These are phyloP conservation scores for Equus quagga DNA, from an alignment of 2,113 vertebrate genomes.

Conservation along the genomic window DNA sequence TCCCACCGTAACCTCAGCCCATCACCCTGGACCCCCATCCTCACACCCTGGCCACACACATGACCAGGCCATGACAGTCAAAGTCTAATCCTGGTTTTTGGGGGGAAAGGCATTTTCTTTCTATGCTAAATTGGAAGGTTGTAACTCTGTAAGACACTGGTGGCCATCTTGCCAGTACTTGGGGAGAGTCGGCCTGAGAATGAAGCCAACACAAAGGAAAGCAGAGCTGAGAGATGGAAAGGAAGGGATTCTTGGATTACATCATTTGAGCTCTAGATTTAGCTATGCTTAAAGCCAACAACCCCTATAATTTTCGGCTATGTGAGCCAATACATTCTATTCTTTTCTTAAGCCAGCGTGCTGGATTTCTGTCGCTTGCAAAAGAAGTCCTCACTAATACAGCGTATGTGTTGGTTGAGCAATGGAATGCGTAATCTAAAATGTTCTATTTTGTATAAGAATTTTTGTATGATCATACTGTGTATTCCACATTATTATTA, in stretches of 20 bases:
- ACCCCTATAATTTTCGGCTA: slow-evolving; percentile 42
- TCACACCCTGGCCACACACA: background rate
- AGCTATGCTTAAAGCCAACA: slow-evolving; percentile 10
- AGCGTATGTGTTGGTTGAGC: background rate
- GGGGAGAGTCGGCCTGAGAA: background rate
- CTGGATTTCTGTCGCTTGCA: slow-evolving; percentile 58
- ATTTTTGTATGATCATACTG: background rate
- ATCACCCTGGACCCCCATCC: background rate
- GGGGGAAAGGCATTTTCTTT: background rate
- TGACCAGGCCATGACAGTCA: background rate
- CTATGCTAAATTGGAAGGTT: background rate
- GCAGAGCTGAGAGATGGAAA: background rate
- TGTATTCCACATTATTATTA: background rate
- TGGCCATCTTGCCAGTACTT: background rate
- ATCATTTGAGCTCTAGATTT: slow-evolving; percentile 14
- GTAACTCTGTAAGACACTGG: background rate
- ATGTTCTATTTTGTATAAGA: background rate
- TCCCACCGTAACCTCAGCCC: background rate
- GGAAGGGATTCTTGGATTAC: background rate
- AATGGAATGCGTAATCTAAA: slow-evolving; percentile 24
- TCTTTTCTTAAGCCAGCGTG: slow-evolving; percentile 44
- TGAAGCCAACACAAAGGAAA: background rate
- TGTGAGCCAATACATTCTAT: slow-evolving; percentile 28
- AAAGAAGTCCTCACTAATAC: slow-evolving; percentile 47
- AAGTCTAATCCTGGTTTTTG: slow-evolving; percentile 15